These are phyloP conservation scores for Hoplostethus mediterraneus DNA, from an alignment of 2,797 vertebrate genomes.

Conservation along the genomic window DNA sequence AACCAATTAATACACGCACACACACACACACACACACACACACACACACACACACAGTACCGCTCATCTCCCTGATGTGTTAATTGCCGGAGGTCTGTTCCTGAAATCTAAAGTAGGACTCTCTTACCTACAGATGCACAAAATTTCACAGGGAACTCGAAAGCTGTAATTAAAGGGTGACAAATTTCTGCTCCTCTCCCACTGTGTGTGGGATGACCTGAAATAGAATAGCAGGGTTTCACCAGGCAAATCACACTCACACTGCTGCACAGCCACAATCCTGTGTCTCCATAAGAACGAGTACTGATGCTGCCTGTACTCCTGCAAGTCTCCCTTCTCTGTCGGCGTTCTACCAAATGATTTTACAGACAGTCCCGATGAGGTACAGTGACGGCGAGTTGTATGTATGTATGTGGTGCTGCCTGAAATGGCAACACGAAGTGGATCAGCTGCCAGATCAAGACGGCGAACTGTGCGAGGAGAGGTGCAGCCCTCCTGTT, in stretches of 20 bases:
- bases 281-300: conserved; percentile 35
- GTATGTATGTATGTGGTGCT: conserved; percentile 1
- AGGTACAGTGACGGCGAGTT: conserved; percentile 45
- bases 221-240: conserved; percentile 83
- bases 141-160: conserved; percentile 77
- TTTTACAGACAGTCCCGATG: conserved; percentile 43
- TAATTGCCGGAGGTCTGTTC: conserved; percentile 78
- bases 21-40: conserved; percentile 8
- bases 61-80: conserved; percentile 63
- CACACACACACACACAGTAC: conserved; percentile 15
- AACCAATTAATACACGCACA: conserved; percentile 34
- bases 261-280: conserved; percentile 52
- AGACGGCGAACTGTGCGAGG: conserved; percentile 41
- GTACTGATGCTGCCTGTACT: conserved; percentile 37
- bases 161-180: conserved; percentile 85
- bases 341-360: conserved; percentile 45
- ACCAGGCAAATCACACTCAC: conserved; percentile 72
- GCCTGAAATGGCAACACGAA: conserved; percentile 32
- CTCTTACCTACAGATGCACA: conserved; percentile 77
- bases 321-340: conserved; percentile 26
- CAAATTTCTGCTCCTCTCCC: conserved; percentile 82
- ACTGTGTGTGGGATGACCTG: conserved; percentile 83
- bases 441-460: conserved; percentile 29
- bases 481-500: conserved; percentile 58
- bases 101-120: conserved; percentile 74